Conservation (phyloP, 2,888 invertebrate species). For the Caenorhabditis panamensis region DNA sequence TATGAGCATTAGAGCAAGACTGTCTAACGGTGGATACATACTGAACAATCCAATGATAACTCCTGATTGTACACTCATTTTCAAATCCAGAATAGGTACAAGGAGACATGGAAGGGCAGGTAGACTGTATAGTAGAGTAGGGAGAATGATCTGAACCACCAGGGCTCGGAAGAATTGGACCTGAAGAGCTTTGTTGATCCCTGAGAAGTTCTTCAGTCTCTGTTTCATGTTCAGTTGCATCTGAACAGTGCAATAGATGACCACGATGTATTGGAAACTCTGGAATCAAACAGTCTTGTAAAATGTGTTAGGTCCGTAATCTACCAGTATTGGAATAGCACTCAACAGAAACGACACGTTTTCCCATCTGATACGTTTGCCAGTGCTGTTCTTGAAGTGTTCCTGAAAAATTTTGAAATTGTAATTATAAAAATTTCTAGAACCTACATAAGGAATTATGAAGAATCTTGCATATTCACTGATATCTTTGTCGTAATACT, state of each 20-base stretch:
- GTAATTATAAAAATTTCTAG: background rate
- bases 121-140: background rate
- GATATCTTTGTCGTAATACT: constrained; percentile 16
- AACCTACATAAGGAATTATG: constrained; percentile 16
- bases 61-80: constrained; percentile 12
- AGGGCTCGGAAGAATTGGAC: constrained; percentile 23
- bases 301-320: no score
- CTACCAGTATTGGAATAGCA: constrained; percentile 3
- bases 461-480: constrained; percentile 14
- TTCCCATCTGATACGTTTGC: constrained; percentile 10
- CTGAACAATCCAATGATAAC: constrained; percentile 1
- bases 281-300: background rate
- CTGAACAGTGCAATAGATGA: constrained; percentile 22
- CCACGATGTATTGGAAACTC: constrained; percentile 14
- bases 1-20: background rate
- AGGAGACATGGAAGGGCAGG: constrained; percentile 1
- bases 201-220: constrained; percentile 17
- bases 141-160: constrained; percentile 22
- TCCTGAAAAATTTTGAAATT: background rate
- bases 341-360: constrained; percentile 14
- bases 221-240: constrained; percentile 28
- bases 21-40: constrained; percentile 11
- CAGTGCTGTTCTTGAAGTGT: background rate
- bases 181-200: constrained; percentile 21
- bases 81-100: background rate